phyloP scores from a whole-genome alignment of 2,797 vertebrate genomes.

The Diceros bicornis region DNA sequence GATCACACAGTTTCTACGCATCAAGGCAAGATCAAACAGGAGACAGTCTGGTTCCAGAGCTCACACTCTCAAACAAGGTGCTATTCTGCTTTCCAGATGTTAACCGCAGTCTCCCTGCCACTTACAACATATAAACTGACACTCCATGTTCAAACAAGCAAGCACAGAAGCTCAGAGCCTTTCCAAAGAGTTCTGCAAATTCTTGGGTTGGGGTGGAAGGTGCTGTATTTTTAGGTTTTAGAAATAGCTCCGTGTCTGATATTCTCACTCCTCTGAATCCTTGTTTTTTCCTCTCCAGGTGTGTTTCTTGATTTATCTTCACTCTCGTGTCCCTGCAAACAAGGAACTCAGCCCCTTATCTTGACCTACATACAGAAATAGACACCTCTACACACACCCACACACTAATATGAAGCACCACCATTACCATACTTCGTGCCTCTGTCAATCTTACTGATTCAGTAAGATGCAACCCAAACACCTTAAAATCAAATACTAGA shows the following conservation, averaged over 20 bases:
- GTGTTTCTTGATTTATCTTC: background rate
- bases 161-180: background rate
- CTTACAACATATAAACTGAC: background rate
- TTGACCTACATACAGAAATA: background rate
- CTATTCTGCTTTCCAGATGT: background rate
- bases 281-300: background rate
- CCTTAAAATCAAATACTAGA: background rate
- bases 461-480: background rate
- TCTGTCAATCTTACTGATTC: background rate
- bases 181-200: background rate
- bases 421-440: background rate
- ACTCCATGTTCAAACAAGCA: background rate
- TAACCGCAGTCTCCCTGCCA: background rate
- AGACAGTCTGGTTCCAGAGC: background rate
- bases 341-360: background rate
- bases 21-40: background rate
- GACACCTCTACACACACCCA: too few species aligned
- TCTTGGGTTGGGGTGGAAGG: background rate
- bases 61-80: background rate
- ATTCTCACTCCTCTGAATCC: background rate
- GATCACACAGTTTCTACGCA: rapidly evolving
- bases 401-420: background rate
- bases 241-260: background rate
- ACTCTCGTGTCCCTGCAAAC: background rate
- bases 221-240: background rate